Base-by-base conservation (phyloP, 2,888 invertebrate species). In the Anthrax anthrax region DNA sequence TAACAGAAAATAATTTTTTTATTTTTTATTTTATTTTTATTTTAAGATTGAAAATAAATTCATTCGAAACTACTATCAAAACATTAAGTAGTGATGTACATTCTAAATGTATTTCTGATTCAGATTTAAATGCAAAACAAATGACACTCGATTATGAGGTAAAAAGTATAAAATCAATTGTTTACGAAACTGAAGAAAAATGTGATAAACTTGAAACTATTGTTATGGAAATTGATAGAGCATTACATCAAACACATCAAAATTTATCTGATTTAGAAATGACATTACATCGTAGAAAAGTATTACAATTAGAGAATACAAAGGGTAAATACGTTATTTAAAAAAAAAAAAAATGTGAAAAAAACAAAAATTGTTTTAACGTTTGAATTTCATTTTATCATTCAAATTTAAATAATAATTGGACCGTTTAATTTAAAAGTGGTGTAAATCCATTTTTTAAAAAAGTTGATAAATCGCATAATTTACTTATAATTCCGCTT, bases 171-270 rank as follows among this genome's bases (percentile, higher is more conserved):
- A 72, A 68, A 50, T 70, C 71, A 52, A 70, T 70, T 42, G 68
- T 72, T 1, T 67, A 69, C 34, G 74, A 73, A 54, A 70, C 71
- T 12, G 67, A 70, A 17, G 72, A 74, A 37, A 74, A 71, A 50
- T 62, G 74, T 34, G 72, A 75, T 44, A 69, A 67, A 34, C 57
- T 75, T 12, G 68, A 70, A 14, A 62, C 62, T n/a, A 62, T 71
- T 36, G 57, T 72, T 1, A 53, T 52, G 0, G 60, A 65, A 46
- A 54, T 70, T 10, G 69, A 67, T 47, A 61, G 63, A 29, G 57
- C 65, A 3, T 51, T 72, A 2, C 63, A 67, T 43, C 70, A 73
- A 51, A 62, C 72, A 18, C 67, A 70, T 60, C 62, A 72, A 47
- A 67, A 69, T 53, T 53, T 73, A 14, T 62, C 67, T 29, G 69